A percentile compares a stretch with the other conserved stretches of the same genome.
phyloP scores from a whole-genome alignment of 2,888 invertebrate genomes.

The Mechanitis mazaeus region DNA sequence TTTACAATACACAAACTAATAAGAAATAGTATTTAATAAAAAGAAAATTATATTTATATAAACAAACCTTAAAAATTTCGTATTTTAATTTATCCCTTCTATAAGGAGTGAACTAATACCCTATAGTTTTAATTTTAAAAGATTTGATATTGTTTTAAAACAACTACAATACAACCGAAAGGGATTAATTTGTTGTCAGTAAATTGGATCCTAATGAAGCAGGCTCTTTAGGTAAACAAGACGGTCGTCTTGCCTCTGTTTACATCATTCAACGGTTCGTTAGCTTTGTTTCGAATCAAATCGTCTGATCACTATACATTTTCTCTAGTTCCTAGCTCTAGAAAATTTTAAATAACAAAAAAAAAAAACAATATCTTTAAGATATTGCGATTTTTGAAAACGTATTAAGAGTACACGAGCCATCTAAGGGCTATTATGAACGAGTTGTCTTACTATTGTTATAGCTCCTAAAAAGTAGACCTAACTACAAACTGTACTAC shows the following conservation, averaged over 20 bases:
- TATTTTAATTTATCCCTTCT: no score
- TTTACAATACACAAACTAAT: no score
- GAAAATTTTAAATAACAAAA: constrained; percentile 20
- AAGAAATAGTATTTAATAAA: no score
- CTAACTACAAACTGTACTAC: no score
- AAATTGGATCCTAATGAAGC: constrained; percentile 77
- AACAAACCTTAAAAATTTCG: no score
- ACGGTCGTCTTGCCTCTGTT: constrained; percentile 74
- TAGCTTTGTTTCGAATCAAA: constrained; percentile 75
- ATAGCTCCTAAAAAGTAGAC: no score
- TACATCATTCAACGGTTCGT: constrained; percentile 75
- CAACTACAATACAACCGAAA: constrained; percentile 39
- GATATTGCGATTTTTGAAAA: neutral
- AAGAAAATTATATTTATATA: no score
- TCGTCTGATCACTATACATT: constrained; percentile 48
- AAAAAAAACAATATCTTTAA: constrained; percentile 10
- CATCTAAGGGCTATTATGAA: no score
- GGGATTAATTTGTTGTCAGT: constrained; percentile 75
- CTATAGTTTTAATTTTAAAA: constrained; percentile 18
- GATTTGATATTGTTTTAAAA: constrained; percentile 25
- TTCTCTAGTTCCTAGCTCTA: constrained; percentile 31
- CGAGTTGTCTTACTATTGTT: no score
- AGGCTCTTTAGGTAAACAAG: constrained; percentile 75
- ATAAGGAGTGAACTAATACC: neutral
- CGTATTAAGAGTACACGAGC: no score